Percentiles rank a stretch among this genome's conserved stretches.
phyloP scores from a whole-genome alignment of 2,113 vertebrate species.

The Labeo catla region DNA sequence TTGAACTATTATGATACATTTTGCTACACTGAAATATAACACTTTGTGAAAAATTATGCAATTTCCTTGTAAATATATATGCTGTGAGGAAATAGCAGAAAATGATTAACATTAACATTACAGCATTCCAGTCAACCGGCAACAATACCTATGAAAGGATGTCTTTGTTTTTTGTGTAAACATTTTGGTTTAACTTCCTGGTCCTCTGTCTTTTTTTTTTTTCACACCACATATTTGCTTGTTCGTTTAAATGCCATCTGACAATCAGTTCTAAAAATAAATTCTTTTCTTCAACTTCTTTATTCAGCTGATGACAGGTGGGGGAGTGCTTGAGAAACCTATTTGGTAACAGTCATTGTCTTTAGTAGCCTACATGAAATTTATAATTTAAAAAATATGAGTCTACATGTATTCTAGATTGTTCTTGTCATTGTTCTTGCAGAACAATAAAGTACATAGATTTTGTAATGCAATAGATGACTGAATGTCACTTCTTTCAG shows the following conservation, averaged over 20 bases:
- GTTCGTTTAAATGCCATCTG: background rate
- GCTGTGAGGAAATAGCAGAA: background rate
- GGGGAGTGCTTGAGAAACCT: background rate
- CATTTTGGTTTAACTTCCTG: background rate
- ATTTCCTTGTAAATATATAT: constrained; percentile 11
- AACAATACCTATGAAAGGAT: background rate
- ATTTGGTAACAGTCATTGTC: background rate
- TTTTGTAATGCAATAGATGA: background rate
- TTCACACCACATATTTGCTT: background rate
- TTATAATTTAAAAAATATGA: background rate
- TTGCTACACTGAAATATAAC: background rate
- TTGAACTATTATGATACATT: background rate
- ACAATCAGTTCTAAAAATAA: background rate
- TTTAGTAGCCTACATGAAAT: background rate
- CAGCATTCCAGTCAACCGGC: background rate
- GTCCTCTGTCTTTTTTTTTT: background rate
- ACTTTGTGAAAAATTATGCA: background rate
- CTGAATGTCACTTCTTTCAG: constrained; percentile 15
- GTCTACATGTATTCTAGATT: background rate
- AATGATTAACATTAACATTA: background rate
- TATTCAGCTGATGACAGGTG: background rate
- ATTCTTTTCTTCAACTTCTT: background rate
- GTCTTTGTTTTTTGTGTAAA: background rate
- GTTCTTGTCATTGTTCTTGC: background rate
- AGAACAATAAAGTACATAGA: background rate